These are phyloP conservation scores for Metaphire vulgaris DNA, from an alignment of 1,140 invertebrate genomes.

Conservation along the genomic window DNA sequence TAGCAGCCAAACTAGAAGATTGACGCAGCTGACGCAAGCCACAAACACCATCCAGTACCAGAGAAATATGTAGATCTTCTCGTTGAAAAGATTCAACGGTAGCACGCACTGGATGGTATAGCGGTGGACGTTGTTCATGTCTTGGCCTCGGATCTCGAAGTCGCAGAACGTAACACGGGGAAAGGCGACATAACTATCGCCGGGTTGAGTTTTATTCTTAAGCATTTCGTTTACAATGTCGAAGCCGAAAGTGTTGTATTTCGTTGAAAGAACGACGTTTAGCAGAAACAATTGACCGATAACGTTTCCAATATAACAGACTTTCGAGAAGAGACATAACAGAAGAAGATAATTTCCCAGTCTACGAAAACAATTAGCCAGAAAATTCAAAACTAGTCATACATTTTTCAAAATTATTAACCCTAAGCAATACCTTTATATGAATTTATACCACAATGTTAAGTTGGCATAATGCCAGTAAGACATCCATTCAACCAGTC, in stretches of 20 bases:
- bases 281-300: slow-evolving; percentile 50
- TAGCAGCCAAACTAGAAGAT: slow-evolving; percentile 15
- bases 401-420: too few species aligned
- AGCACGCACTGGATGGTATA: slow-evolving; percentile 35
- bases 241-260: slow-evolving; percentile 54
- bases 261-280: too few species aligned
- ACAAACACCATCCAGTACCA: slow-evolving; percentile 50
- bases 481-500: too few species aligned
- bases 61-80: too few species aligned
- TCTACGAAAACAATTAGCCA: not conserved
- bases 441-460: too few species aligned
- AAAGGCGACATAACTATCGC: slow-evolving; percentile 26
- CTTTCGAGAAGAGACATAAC: slow-evolving; percentile 5
- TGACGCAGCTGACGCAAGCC: slow-evolving; percentile 24
- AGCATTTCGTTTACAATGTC: slow-evolving; percentile 45
- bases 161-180: too few species aligned
- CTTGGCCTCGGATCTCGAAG: slow-evolving; percentile 45
- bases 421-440: too few species aligned
- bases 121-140: too few species aligned
- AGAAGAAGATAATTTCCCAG: not conserved
- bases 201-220: slow-evolving; percentile 48
- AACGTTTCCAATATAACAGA: not conserved
- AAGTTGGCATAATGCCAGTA: too few species aligned
- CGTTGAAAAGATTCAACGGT: slow-evolving; percentile 34
- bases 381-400: too few species aligned